Evolutionary conservation across 2,888 invertebrate species (phyloP), one percentile per base, ranked within the genome.

Genomic region (Mylabris sibirica): DNA sequence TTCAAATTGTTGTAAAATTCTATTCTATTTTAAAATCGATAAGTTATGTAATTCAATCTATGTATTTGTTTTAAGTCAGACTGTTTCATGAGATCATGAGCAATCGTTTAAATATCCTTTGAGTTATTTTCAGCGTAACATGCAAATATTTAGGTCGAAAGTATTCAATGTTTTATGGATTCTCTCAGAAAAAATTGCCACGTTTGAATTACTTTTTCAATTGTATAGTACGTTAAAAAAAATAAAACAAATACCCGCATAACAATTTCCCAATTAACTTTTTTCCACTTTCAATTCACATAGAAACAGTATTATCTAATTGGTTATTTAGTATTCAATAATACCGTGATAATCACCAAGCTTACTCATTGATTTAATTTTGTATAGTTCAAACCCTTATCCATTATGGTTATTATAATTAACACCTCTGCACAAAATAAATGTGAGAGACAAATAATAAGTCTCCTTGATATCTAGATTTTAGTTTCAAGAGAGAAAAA

Each of bases 71-170:
- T 44, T n/a, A 44, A 44, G 8, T 44, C 49, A 53, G 49, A 22
- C 49, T 20, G 11, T 53, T 53, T 22, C 49, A 53, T 53, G 57
- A 30, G 24, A 20, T 22, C 49, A 53, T 53, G 57, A 30, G 24
- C 53, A 62, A 63, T 26, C 63, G 66, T 59, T 66, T 61, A 69
- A 69, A 69, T 63, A 59, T 67, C 61, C 65, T 57, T 38, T 22
- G 41, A 41, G 70, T 67, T 70, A 70, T 70, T 70, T 70, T 67
- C 8, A 63, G 70, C 57, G 63, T 59, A 62, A 65, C 63, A 64
- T 57, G 41, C 65, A 70, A 67, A 70, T 70, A 70, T 70, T 70
- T 70, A 67, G 70, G 70, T 67, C 67, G 70, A 35, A 60, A 30
- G 35, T 49, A 59, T 38, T 63, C 59, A n/a, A 44, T n/a, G 14